A percentile compares a stretch with the other conserved stretches of the same genome.
These are phyloP conservation scores for Nothobranchius kuhntae DNA, from an alignment of 2,113 vertebrate species.

Conservation along the genomic window DNA sequence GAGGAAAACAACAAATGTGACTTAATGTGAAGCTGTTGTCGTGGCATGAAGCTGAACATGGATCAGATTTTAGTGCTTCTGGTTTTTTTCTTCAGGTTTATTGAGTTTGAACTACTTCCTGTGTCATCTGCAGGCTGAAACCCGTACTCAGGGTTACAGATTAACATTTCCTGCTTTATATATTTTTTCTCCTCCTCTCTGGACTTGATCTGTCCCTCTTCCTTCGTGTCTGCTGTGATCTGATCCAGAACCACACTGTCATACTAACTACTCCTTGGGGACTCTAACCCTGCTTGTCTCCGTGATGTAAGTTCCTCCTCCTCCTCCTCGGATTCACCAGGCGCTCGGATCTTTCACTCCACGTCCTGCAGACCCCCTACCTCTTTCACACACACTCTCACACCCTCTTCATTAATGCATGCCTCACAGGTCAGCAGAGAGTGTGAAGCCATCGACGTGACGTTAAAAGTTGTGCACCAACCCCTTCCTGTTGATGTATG, in stretches of 20 bases:
- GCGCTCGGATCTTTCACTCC: conserved; percentile 64
- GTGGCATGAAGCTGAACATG: too few species aligned
- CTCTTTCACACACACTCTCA: conserved; percentile 9
- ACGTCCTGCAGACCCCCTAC: conserved; percentile 34
- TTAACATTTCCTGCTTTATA: conserved; percentile 69
- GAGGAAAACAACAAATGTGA: too few species aligned
- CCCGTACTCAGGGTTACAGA: conserved; percentile 39
- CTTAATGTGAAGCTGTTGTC: too few species aligned
- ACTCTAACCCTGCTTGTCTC: conserved; percentile 95
- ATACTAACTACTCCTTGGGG: conserved; percentile 99
- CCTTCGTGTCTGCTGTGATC: conserved; percentile 84
- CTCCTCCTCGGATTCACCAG: conserved; percentile 67
- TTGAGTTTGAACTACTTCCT: conserved; percentile 43
- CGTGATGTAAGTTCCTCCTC: conserved; percentile 93
- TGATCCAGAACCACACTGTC: conserved; percentile 98
- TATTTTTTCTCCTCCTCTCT: conserved; percentile 49
- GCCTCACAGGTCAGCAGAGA: conserved; percentile 70
- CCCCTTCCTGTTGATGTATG: conserved; percentile 58
- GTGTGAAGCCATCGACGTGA: conserved; percentile 57
- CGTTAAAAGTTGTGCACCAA: conserved; percentile 50
- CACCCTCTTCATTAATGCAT: conserved; percentile 68
- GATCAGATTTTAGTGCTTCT: too few species aligned
- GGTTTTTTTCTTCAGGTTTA: too few species aligned
- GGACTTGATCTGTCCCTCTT: conserved; percentile 48
- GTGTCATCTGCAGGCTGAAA: conserved; percentile 32